Base-by-base conservation (phyloP, 2,113 vertebrate species). In the Pithys albifrons region DNA sequence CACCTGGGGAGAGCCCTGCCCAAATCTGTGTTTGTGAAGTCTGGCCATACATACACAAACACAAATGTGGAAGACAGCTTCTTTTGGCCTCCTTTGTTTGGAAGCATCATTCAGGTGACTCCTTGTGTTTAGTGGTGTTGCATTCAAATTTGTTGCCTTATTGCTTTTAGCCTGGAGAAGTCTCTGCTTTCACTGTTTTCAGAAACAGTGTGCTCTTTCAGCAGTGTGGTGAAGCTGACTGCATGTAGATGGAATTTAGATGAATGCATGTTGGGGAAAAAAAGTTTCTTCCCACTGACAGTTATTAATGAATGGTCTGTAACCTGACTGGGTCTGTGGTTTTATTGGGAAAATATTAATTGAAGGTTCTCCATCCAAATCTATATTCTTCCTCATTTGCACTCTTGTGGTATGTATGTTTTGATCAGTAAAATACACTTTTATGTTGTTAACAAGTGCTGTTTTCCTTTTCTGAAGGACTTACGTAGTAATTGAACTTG, bases 171-270 rank as follows among this genome's bases (percentile, higher is more conserved):
- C 73, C 43, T 73, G 54, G 16, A 11, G 6, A 13, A 46, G 10
- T 55, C 31, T 43, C 46, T 59, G 16, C 35, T 75, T 75, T 72
- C 19, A 24, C 6, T 39, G 19, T 43, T 78, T 85, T 79, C 71
- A 55, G 65, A 51, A 88, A 31, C 0, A 0, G 3, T 35, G 4
- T 52, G 25, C 25, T 54, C 14, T 81, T 67, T 43, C 48, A 39
- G 22, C 48, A 54, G 13, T 14, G 6, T 28, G 28, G 28, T 64
- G 33, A 67, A 77, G 22, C 41, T 69, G 29, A 17, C 39, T 59
- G 16, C 6, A 2, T 43, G 11, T 74, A 37, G 43, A 25, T 18
- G 79, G 18, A 33, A 27, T 71, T 89, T 49, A 51, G 18, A 24
- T 85, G 58, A 33, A 64, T 65, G 27, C 20, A 22, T 4, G 5